Conservation (phyloP, 2,888 invertebrate genomes). For the Globia sparganii region DNA sequence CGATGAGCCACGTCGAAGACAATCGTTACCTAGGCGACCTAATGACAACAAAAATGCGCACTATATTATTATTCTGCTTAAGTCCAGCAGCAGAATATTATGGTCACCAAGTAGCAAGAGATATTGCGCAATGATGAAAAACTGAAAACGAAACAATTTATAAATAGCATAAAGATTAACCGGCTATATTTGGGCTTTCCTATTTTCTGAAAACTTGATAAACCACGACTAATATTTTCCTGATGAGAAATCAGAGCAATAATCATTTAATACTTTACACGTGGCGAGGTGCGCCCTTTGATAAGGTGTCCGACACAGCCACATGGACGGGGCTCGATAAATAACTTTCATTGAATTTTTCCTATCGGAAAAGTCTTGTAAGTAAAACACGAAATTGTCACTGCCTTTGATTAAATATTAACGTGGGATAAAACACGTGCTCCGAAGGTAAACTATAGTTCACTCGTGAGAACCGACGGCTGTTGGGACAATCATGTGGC, state of each 20-base stretch:
- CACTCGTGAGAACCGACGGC: constrained; percentile 77
- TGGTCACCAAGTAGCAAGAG: constrained; percentile 36
- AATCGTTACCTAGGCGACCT: constrained; percentile 83
- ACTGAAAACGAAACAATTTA: neutral
- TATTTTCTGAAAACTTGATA: neutral
- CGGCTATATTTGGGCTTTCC: neutral
- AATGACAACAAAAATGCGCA: constrained; percentile 82
- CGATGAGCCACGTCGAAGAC: constrained; percentile 85
- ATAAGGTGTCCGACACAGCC: neutral
- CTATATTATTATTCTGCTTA: constrained; percentile 48
- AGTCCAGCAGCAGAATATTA: constrained; percentile 21
- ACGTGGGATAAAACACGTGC: constrained; percentile 66
- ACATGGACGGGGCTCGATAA: neutral
- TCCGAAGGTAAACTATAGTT: constrained; percentile 64
- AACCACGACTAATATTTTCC: neutral
- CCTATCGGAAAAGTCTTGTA: neutral
- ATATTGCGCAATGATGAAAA: neutral
- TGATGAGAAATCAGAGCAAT: neutral
- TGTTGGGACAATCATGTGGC: constrained; percentile 78
- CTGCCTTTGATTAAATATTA: constrained; percentile 60
- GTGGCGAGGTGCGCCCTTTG: neutral
- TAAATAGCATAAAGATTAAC: neutral
- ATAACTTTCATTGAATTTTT: neutral
- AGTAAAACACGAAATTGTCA: constrained; percentile 28
- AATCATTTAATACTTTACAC: constrained; percentile 5